Evolutionary conservation across 2,113 vertebrate species (phyloP), one percentile per base, ranked within the genome.

Genomic region (Siniperca knerii): DNA sequence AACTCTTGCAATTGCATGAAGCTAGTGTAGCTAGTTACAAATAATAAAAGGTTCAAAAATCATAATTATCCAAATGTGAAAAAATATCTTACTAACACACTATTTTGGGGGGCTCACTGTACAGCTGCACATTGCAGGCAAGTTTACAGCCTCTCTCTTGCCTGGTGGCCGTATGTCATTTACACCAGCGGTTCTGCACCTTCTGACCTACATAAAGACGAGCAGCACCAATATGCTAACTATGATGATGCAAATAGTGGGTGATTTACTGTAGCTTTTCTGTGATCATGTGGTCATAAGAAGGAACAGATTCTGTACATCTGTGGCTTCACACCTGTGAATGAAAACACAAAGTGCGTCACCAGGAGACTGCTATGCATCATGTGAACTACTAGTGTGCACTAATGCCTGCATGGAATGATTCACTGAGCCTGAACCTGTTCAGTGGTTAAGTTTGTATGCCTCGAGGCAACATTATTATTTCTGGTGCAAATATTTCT

Each of bases 161-260:
- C 35, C 73, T 82, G 76, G 62, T 82, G 83, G 69, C 76, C 76
- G 83, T 20, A 81, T 69, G 79, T 83, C 76, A 76, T 82, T 81
- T 33, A 72, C 75, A 90, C 75, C 72, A 70, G 69, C 75, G 15
- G 50, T 75, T 83, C 79, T 87, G 83, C 86, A 86, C 78, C 81
- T 92, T 87, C 64, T 87, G 89, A 92, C 90, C 82, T 87, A 92
- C 65, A 91, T 85, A 82, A 78, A 90, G 64, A 62, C 1, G 15
- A 89, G 55, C 79, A 25, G 77, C 69, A 80, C 52, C 75, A 13
- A 66, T 62, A 78, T 80, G 84, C 46, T 68, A 75, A 79, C 46
- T 11, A 29, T 4, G 46, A 42, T 57, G 86, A 75, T 73, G 74
- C 77, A 77, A 18, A 82, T 10, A 66, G 60, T 10, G 2, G 58